These are phyloP conservation scores for Drosophila longiperda DNA, from an alignment of 2,888 invertebrate species.

Conservation along the genomic window DNA sequence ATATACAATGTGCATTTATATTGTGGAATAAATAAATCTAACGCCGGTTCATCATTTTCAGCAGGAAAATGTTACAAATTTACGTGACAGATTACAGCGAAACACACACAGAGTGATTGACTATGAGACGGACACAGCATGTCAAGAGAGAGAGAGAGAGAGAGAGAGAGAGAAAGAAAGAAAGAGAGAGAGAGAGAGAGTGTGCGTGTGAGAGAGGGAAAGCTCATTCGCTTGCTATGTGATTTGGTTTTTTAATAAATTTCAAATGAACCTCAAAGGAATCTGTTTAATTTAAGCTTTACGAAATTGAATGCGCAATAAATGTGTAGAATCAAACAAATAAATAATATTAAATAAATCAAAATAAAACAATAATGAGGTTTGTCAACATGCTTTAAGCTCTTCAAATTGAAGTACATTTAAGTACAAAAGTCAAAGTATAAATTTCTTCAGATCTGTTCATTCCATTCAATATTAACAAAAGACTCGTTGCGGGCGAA, in stretches of 20 bases:
- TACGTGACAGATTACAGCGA: constrained; percentile 76
- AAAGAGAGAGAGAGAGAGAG: background rate
- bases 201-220: background rate
- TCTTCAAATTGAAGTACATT: background rate
- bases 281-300: constrained; percentile 38
- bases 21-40: constrained; percentile 76
- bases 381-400: background rate
- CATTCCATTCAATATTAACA: background rate
- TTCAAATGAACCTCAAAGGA: constrained; percentile 64
- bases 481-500: too few relatives aligned
- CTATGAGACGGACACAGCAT: background rate
- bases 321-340: constrained; percentile 27
- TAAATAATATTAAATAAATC: constrained; percentile 14
- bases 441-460: background rate
- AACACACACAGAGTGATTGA: constrained; percentile 9
- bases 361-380: constrained; percentile 5
- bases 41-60: constrained; percentile 74
- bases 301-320: constrained; percentile 52
- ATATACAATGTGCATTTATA: constrained; percentile 65
- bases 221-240: constrained; percentile 22
- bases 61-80: constrained; percentile 69
- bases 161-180: background rate
- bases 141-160: background rate
- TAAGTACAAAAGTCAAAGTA: background rate
- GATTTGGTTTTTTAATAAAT: constrained; percentile 64